Percentiles rank a stretch among this genome's conserved stretches.
Conservation (phyloP, 2,888 invertebrate species). For the Microplitis manilae region DNA sequence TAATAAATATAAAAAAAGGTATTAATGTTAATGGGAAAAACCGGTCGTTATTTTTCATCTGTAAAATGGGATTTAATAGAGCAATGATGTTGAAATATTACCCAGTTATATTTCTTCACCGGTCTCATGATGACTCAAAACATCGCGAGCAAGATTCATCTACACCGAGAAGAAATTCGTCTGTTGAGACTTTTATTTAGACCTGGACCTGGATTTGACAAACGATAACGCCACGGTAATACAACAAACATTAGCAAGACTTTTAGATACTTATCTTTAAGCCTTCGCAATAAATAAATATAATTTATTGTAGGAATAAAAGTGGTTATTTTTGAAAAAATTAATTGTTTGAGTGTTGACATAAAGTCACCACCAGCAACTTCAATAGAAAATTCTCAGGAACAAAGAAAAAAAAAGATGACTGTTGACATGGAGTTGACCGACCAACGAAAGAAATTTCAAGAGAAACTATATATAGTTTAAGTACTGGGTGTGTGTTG, state of each 20-base stretch:
- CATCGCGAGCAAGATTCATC: not conserved
- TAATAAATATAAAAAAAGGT: no score
- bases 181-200: no score
- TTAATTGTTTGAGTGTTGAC: conserved; percentile 20
- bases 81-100: conserved; percentile 67
- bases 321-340: not conserved
- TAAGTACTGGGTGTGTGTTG: conserved; percentile 18
- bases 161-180: no score
- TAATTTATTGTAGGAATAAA: no score
- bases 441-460: no score
- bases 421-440: no score
- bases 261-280: no score
- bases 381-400: not conserved
- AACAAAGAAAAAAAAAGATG: no score
- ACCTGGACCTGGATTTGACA: conserved; percentile 53
- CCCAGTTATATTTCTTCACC: conserved; percentile 31
- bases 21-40: conserved; percentile 43
- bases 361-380: conserved; percentile 9
- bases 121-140: conserved; percentile 2
- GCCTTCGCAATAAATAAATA: no score
- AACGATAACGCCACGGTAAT: conserved; percentile 60
- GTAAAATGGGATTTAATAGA: conserved; percentile 63
- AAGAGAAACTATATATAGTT: not conserved
- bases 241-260: no score
- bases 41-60: conserved; percentile 64